These are phyloP conservation scores for Premnoplex brunnescens DNA, from an alignment of 2,797 vertebrate genomes.

Conservation along the genomic window DNA sequence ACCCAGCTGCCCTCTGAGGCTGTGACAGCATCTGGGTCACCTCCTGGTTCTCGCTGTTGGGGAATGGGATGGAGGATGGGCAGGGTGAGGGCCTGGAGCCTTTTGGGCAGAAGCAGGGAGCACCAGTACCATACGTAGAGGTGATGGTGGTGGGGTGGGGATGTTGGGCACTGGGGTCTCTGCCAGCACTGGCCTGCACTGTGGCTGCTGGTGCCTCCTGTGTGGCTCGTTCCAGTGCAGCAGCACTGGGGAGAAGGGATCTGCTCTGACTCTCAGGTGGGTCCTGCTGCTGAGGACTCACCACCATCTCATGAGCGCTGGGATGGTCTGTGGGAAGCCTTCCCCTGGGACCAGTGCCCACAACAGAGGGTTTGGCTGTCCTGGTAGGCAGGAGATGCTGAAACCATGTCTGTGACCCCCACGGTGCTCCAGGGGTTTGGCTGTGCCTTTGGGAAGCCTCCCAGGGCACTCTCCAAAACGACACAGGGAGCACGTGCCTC, in stretches of 20 bases:
- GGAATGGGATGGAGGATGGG: background rate
- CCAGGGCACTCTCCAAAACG: rapidly evolving
- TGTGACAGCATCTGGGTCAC: background rate
- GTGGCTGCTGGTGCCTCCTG: background rate
- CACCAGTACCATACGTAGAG: rapidly evolving
- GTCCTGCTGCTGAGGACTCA: background rate
- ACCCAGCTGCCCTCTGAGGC: background rate
- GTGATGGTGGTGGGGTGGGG: background rate
- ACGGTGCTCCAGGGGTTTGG: rapidly evolving
- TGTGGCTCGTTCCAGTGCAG: background rate
- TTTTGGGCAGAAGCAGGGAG: background rate
- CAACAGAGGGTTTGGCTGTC: background rate
- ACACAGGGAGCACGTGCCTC: background rate
- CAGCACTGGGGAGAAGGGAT: background rate
- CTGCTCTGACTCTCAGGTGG: background rate
- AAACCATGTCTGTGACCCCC: background rate
- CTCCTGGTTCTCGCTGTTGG: background rate
- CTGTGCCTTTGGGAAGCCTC: background rate
- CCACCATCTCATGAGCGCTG: background rate
- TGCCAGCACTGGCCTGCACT: background rate
- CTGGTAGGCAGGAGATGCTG: background rate
- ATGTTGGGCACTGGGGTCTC: rapidly evolving
- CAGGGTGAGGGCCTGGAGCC: background rate
- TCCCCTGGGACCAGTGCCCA: too few species aligned
- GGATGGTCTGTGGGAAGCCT: background rate